These are phyloP conservation scores for Drosophila triauraria DNA, from an alignment of 1,140 invertebrate species.

Conservation along the genomic window DNA sequence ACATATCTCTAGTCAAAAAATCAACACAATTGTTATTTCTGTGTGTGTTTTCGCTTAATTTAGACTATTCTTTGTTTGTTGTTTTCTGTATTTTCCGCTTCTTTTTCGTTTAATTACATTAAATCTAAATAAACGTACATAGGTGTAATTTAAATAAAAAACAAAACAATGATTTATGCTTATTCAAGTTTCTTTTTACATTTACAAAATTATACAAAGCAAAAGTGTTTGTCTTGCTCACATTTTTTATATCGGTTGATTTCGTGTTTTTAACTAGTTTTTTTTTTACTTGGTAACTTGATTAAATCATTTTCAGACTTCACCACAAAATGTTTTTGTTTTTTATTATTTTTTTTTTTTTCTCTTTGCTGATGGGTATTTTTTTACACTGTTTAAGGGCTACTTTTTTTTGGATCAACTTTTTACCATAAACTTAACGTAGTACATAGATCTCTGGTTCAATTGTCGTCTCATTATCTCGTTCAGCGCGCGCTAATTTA, in stretches of 20 bases:
- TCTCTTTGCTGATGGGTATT: constrained; percentile 37
- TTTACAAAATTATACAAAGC: constrained; percentile 73
- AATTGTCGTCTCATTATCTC: constrained; percentile 41
- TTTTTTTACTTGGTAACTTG: constrained; percentile 72
- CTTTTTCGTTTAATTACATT: constrained; percentile 74
- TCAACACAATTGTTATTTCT: constrained; percentile 28
- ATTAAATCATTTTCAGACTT: constrained; percentile 85
- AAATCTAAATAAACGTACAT: constrained; percentile 73
- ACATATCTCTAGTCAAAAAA: constrained; percentile 44
- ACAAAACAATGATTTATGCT: constrained; percentile 66
- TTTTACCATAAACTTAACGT: constrained; percentile 78
- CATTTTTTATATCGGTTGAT: constrained; percentile 41
- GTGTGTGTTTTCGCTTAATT: constrained; percentile 43
- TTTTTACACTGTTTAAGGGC: constrained; percentile 67
- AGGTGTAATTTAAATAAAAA: constrained; percentile 66
- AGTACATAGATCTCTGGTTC: constrained; percentile 73
- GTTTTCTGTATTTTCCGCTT: constrained; percentile 70
- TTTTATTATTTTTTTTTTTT: constrained; percentile 43
- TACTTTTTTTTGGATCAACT: constrained; percentile 74
- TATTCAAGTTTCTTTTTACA: constrained; percentile 63
- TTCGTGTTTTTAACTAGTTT: constrained; percentile 57
- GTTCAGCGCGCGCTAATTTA: constrained; percentile 49
- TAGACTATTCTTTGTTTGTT: constrained; percentile 45
- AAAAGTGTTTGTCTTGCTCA: constrained; percentile 25
- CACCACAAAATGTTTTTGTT: constrained; percentile 60